Conservation (phyloP, 2,888 invertebrate species). For the Hipparchia sbordonii region DNA sequence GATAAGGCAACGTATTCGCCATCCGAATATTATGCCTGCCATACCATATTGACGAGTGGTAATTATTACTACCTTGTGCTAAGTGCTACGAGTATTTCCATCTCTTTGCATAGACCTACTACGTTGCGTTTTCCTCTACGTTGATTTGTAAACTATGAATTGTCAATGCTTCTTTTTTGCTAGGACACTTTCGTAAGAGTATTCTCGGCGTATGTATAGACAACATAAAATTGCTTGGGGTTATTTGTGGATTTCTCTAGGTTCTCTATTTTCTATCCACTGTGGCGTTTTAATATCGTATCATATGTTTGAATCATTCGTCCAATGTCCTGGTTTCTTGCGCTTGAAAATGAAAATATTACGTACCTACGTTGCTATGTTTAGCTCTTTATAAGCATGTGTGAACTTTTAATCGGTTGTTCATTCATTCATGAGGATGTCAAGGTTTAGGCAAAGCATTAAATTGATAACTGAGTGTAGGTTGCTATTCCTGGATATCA, state of each 20-base stretch:
- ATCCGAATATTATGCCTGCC: slow-evolving; percentile 55
- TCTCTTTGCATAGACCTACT: background rate
- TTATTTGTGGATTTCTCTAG: too few relatives aligned
- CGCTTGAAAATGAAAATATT: background rate
- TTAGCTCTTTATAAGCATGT: slow-evolving; percentile 35
- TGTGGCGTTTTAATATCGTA: too few relatives aligned
- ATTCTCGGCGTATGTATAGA: too few relatives aligned
- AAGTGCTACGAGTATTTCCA: slow-evolving; percentile 28
- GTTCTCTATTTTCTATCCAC: too few relatives aligned
- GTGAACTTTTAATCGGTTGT: slow-evolving; percentile 1
- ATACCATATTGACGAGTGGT: slow-evolving; percentile 28
- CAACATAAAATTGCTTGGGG: too few relatives aligned
- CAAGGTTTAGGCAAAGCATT: slow-evolving; percentile 1
- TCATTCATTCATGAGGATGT: slow-evolving; percentile 7
- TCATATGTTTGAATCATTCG: background rate
- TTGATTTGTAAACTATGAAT: background rate
- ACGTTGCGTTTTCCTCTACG: background rate
- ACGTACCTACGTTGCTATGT: slow-evolving; percentile 37
- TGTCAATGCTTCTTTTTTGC: background rate
- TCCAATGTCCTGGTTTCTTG: background rate
- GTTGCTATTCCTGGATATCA: background rate
- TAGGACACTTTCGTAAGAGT: too few relatives aligned
- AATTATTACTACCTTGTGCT: slow-evolving; percentile 30
- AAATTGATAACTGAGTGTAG: background rate
- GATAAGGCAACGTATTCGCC: slow-evolving; percentile 66